These are phyloP conservation scores for Charadrius vociferus DNA, from an alignment of 2,113 vertebrate genomes.

Conservation along the genomic window DNA sequence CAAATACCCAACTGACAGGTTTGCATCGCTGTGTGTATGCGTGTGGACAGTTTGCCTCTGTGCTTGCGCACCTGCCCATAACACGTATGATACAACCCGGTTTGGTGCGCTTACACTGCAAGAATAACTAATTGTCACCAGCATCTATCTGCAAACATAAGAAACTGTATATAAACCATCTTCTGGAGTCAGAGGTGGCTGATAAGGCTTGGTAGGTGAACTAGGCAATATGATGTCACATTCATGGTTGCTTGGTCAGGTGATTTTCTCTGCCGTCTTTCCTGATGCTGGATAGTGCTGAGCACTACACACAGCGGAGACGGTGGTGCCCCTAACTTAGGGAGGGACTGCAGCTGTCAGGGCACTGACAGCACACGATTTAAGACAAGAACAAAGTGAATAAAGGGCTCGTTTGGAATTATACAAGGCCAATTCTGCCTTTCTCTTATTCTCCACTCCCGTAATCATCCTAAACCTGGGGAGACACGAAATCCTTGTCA, in stretches of 20 bases:
- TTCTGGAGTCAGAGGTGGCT: background rate
- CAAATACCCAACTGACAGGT: background rate
- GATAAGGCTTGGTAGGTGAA: background rate
- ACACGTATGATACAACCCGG: too few relatives aligned
- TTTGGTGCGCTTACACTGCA: background rate
- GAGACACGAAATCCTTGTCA: background rate
- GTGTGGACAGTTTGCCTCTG: too few relatives aligned
- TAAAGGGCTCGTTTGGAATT: background rate
- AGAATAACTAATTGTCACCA: background rate
- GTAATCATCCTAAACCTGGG: background rate
- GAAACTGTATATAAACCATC: background rate
- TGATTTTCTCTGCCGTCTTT: background rate
- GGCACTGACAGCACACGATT: background rate
- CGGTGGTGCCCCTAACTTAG: background rate
- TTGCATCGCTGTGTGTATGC: background rate
- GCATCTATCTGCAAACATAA: background rate
- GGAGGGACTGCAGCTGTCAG: background rate
- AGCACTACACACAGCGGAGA: background rate
- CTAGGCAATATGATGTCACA: background rate
- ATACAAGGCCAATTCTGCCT: rapidly evolving
- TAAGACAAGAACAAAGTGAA: background rate
- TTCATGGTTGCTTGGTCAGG: background rate
- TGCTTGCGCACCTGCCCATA: background rate
- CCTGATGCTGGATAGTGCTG: background rate
- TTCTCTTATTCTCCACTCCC: background rate